Evolutionary conservation across 1,140 invertebrate genomes (phyloP), one percentile per base, ranked within the genome.

Genomic region (Probaryconus sp.): DNA sequence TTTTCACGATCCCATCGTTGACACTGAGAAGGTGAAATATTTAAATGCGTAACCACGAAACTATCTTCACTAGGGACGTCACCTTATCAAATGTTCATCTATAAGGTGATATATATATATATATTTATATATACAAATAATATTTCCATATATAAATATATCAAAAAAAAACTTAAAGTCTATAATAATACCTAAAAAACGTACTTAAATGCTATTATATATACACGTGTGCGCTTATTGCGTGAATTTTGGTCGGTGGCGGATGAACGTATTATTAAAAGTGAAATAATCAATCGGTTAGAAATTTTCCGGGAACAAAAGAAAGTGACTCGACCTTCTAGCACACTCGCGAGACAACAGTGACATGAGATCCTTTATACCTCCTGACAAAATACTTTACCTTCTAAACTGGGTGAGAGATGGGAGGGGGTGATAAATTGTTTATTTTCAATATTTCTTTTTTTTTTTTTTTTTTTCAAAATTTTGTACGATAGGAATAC

Each of bases 211-310:
- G 35, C 20, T 68, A 68, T 11, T 17, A 0, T 68, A 60, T 68
- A 20, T 60, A 68, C 53, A 51, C 16, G 53, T 68, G 65, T 69
- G 65, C 55, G 55, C 38, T 61, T 61, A 61, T 45, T 30, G 47
- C 38, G 28, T 26, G 24, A 50, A 48, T 24, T 63, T 28, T 21
- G 43, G 18, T 48, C 5, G n/a, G 2, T 38, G 17, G 28, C 6
- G 51, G 42, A 26, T 37, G 38, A 64, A 33, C 47, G 45, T 14
- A 38, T 47, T n/a, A n/a, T n/a, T n/a, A n/a, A n/a, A n/a, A n/a
- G n/a, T n/a, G n/a, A n/a, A n/a, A n/a, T n/a, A n/a, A n/a, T n/a
- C n/a, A n/a, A n/a, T n/a, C n/a, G n/a, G n/a, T n/a, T n/a, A n/a
- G n/a, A n/a, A n/a, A n/a, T n/a, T n/a, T n/a, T n/a, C n/a, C 13